Evolutionary conservation across 2,888 invertebrate species (phyloP).

Genomic region (Watsonalla cultraria): DNA sequence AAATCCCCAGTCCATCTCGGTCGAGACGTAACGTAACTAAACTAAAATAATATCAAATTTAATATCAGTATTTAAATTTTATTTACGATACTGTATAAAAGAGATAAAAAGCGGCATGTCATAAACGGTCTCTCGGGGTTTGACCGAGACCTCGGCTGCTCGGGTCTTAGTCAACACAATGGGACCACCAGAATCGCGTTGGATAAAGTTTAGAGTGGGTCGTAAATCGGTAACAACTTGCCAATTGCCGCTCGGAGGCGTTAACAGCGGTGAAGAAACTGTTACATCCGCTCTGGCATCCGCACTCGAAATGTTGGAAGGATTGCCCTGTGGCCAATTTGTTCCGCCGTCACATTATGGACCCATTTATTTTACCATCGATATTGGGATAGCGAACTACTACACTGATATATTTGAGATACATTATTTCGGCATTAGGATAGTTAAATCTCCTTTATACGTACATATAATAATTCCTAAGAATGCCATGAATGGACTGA

Average conservation of each 20-base stretch:
- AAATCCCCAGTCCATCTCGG: too few species aligned
- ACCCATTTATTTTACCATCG: too few species aligned
- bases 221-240: conserved; percentile 72
- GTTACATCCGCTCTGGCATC: conserved; percentile 72
- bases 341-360: not conserved
- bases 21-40: not conserved
- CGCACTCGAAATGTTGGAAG: conserved; percentile 63
- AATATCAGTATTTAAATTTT: conserved; percentile 31
- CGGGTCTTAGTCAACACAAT: conserved; percentile 63
- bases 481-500: too few species aligned
- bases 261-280: conserved; percentile 61
- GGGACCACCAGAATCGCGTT: conserved; percentile 73
- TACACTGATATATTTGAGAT: too few species aligned
- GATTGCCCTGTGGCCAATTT: conserved; percentile 25
- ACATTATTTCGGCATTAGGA: too few species aligned
- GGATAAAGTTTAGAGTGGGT: conserved; percentile 72
- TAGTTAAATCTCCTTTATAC: too few species aligned
- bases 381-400: too few species aligned
- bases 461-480: too few species aligned
- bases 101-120: conserved; percentile 52
- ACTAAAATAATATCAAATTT: conserved; percentile 29
- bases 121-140: conserved; percentile 58
- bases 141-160: conserved; percentile 27
- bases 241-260: conserved; percentile 76
- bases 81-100: conserved; percentile 53